A percentile compares a stretch with the other conserved stretches of the same genome.
Conservation (phyloP, 2,888 invertebrate genomes). For the Alcis repandata region DNA sequence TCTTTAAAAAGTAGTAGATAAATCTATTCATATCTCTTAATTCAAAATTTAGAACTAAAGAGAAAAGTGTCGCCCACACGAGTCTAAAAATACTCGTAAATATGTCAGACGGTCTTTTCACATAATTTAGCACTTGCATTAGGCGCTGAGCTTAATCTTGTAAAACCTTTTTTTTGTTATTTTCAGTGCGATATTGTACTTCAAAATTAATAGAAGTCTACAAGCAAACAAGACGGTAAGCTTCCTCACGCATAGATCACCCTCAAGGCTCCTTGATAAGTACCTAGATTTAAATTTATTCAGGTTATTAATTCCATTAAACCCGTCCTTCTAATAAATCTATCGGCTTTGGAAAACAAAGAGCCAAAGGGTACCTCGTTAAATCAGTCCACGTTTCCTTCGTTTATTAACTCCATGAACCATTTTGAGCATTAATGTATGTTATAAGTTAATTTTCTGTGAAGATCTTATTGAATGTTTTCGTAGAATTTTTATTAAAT, state of each 20-base stretch:
- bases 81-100: too few species aligned
- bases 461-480: background rate
- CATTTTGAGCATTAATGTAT: slow-evolving; percentile 41
- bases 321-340: slow-evolving; percentile 51
- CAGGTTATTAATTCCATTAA: slow-evolving; percentile 55
- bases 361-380: slow-evolving; percentile 46
- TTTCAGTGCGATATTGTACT: background rate
- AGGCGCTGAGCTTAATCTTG: too few species aligned
- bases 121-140: too few species aligned
- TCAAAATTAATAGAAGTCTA: background rate
- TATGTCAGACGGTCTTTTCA: too few species aligned
- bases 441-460: background rate
- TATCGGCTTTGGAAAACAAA: slow-evolving; percentile 53
- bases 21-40: too few species aligned
- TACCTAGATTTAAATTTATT: slow-evolving; percentile 46
- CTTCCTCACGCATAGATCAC: background rate
- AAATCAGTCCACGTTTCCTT: slow-evolving; percentile 42
- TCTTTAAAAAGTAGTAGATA: too few species aligned
- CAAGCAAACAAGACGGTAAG: background rate
- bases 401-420: slow-evolving; percentile 26
- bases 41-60: too few species aligned
- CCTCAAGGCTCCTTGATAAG: slow-evolving; percentile 5
- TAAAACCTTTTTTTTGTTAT: too few species aligned
- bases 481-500: background rate
- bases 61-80: too few species aligned